Percentiles rank a stretch among this genome's conserved stretches.
Conservation (phyloP, 2,113 vertebrate species). For the Cochlearius cochlearius region DNA sequence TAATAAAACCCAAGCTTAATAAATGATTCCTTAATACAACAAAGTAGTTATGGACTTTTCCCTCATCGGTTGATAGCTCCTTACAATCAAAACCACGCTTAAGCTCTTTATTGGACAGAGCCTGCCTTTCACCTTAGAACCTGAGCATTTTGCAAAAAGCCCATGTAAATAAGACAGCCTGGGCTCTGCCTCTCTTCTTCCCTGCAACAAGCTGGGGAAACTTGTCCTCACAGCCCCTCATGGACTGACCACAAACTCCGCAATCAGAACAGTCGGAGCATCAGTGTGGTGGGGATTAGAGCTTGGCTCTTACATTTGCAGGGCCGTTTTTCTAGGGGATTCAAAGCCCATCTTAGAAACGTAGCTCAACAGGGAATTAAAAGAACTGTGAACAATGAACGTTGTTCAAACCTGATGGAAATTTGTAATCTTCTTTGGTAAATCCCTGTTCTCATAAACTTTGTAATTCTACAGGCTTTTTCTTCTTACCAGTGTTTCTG, state of each 20-base stretch:
- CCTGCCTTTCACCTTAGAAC: not conserved
- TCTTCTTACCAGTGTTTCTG: conserved; percentile 44
- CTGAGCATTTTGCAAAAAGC: not conserved
- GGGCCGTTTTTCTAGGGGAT: not conserved
- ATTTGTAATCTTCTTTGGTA: conserved; percentile 61
- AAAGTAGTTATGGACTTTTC: not conserved
- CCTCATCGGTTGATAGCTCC: not conserved
- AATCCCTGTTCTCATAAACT: conserved; percentile 8
- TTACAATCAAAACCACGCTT: not conserved
- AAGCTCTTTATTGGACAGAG: not conserved
- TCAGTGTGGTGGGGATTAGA: not conserved
- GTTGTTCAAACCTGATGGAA: not conserved
- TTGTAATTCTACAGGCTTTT: not conserved
- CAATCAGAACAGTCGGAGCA: not conserved
- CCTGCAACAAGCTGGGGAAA: not conserved
- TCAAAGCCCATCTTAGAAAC: not conserved
- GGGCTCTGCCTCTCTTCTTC: not conserved
- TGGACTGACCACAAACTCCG: not conserved
- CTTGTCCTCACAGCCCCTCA: not conserved
- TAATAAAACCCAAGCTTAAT: not conserved
- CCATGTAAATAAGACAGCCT: not conserved
- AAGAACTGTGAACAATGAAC: not conserved
- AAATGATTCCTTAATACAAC: not conserved
- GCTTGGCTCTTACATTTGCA: not conserved
- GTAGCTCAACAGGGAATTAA: not conserved